These are phyloP conservation scores for Spilosoma lubricipeda DNA, from an alignment of 2,888 invertebrate species.

Conservation along the genomic window DNA sequence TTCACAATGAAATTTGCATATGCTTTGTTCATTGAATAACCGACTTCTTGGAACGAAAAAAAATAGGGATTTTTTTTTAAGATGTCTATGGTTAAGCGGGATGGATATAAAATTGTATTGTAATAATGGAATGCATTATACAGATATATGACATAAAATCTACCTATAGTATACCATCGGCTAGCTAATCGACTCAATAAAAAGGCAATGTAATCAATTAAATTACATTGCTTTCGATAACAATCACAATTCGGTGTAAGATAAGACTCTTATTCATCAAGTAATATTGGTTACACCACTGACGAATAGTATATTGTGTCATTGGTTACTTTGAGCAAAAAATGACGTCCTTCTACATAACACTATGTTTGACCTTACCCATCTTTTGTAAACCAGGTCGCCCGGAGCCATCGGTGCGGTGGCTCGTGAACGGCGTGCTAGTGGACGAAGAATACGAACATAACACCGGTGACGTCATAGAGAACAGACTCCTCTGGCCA, in stretches of 20 bases:
- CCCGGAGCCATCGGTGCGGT: slow-evolving; percentile 93
- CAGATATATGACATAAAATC: not conserved
- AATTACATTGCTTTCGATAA: no score
- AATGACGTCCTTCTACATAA: not conserved
- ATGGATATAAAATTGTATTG: no score
- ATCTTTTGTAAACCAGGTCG: slow-evolving; percentile 84
- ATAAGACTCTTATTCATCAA: no score
- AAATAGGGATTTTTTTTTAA: no score
- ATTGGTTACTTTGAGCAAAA: not conserved
- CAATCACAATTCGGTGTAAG: no score
- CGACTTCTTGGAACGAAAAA: not conserved
- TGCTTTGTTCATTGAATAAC: not conserved
- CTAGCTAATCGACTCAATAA: not conserved
- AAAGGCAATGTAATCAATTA: no score
- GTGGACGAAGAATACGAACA: slow-evolving; percentile 94
- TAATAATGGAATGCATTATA: not conserved
- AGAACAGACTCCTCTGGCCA: slow-evolving; percentile 92
- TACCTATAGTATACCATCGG: not conserved
- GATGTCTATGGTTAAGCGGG: no score
- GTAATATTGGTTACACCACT: not conserved
- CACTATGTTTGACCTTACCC: not conserved
- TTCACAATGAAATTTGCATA: not conserved
- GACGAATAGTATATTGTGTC: no score
- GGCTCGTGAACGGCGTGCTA: slow-evolving; percentile 93
- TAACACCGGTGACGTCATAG: slow-evolving; percentile 94